Conservation (phyloP, 2,888 invertebrate species). For the Rotaria sp. region DNA sequence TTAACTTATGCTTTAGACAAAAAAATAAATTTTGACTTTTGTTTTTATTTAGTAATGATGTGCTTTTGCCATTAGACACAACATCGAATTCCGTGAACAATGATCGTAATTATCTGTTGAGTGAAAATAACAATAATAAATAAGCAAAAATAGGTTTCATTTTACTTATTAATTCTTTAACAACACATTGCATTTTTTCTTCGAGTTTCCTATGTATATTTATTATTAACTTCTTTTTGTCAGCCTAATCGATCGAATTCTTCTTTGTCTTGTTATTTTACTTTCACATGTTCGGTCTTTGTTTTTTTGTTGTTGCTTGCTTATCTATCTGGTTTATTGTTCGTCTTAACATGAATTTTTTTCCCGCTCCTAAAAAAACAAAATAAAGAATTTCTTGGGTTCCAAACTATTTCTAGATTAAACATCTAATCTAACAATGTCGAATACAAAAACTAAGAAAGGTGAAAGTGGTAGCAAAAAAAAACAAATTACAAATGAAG, state of each 20-base stretch:
- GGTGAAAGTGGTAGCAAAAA: conserved; percentile 18
- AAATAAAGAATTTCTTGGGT: not conserved
- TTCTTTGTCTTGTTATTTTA: not conserved
- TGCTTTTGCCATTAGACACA: not conserved
- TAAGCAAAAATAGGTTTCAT: not conserved
- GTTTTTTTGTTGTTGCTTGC: not conserved
- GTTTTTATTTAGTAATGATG: not conserved
- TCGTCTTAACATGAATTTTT: not conserved
- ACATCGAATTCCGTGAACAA: not conserved
- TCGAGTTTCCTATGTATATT: not conserved
- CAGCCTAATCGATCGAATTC: not conserved
- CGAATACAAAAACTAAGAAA: not conserved
- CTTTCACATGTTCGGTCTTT: not conserved
- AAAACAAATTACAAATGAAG: conserved; percentile 40
- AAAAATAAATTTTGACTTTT: too few relatives aligned
- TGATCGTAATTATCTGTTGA: not conserved
- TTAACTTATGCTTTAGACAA: too few relatives aligned
- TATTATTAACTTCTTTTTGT: not conserved
- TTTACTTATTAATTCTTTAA: not conserved
- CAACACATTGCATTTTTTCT: not conserved
- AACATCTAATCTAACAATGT: not conserved
- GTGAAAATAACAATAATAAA: not conserved
- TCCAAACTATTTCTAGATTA: not conserved
- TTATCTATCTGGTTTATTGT: not conserved
- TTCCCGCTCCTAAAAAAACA: not conserved